Conservation (phyloP, 2,888 invertebrate genomes). For the Leptinotarsa tumamoca region DNA sequence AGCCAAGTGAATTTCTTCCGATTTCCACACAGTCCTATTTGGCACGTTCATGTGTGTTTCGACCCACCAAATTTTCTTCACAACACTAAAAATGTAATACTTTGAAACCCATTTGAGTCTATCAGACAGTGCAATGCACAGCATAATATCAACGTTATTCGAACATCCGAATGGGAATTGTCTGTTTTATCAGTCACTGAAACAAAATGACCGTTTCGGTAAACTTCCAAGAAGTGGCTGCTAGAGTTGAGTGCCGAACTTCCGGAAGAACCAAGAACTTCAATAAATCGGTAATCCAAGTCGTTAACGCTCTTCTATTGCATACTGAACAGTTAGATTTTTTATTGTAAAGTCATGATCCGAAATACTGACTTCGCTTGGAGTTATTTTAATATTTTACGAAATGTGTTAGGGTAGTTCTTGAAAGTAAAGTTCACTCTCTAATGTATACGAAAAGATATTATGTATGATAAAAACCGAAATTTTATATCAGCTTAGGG, state of each 20-base stretch:
- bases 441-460: background rate
- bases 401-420: conserved; percentile 50
- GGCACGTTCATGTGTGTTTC: too few species aligned
- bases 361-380: conserved; percentile 40
- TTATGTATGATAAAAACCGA: background rate
- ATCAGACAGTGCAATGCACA: conserved; percentile 8
- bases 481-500: too few species aligned
- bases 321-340: conserved; percentile 59
- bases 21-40: too few species aligned
- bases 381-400: conserved; percentile 33
- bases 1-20: too few species aligned
- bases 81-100: background rate
- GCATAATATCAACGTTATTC: background rate
- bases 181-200: conserved; percentile 48
- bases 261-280: conserved; percentile 52
- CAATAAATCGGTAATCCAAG: conserved; percentile 58
- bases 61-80: too few species aligned
- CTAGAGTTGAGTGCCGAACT: conserved; percentile 51
- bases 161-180: conserved; percentile 22
- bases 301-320: conserved; percentile 58
- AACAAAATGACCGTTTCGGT: conserved; percentile 49
- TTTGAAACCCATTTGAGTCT: background rate
- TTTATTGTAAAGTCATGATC: conserved; percentile 53
- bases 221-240: conserved; percentile 47
- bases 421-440: conserved; percentile 29